Base-by-base conservation (phyloP, 1,140 invertebrate species). In the Drosophila ogumai region DNA sequence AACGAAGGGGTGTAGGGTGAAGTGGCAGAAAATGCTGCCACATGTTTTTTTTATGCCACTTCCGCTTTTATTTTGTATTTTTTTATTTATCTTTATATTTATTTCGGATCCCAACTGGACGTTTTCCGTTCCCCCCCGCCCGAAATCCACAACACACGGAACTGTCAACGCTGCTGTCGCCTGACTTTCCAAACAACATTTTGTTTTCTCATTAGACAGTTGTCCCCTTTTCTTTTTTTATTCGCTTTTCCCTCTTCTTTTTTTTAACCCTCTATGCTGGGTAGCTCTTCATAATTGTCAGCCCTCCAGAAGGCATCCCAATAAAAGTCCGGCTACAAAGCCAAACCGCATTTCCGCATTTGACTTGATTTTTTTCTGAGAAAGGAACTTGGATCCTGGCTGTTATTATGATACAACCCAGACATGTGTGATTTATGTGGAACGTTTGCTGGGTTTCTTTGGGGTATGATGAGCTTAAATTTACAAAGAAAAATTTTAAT, bases 1-100 rank as follows among this genome's bases (percentile, higher is more conserved):
- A 61, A 17, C 19, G 65, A 41, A 31, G 57, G 55, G 54, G 61
- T 32, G 3, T n/a, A 12, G 34, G 15, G 12, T 22, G 34, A 41
- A 38, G 19, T 15, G 61, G n/a, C 40, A 43, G 41, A 82, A 88
- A 88, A 82, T 82, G 80, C 84, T 88, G 84, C 65, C 84, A 87
- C 84, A 87, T 87, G 84, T 88, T 80, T 82, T 84, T 82, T 82
- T 88, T 88, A 88, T 88, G 76, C 82, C 80, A 84, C 85, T 87
- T 87, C 80, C 84, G 84, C 43, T 88, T 84, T 72, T 80, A 55
- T 38, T 55, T 38, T 25, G 9, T 10, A 8, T 15, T 75, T 86
- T 67, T 69, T 73, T 80, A 77, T 87, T 82, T 87, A 82, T 87
- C 82, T 87, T 80, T 77, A 77, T 87, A 44, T 80, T 64, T 57